Conservation (phyloP, 2,888 invertebrate genomes). For the Patella ulyssiponensis region DNA sequence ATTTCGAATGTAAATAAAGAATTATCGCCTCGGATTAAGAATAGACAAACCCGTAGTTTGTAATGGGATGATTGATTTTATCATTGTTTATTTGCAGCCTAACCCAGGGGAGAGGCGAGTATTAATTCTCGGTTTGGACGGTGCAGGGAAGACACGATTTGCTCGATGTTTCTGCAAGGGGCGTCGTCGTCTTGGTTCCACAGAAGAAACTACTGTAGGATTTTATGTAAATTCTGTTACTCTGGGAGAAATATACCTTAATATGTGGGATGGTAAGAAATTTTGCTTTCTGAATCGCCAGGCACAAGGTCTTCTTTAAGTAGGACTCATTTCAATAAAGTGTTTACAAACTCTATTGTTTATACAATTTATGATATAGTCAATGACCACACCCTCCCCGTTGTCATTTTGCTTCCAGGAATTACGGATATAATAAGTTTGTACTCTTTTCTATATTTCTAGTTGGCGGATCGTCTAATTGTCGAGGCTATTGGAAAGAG, state of each 20-base stretch:
- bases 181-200: slow-evolving; percentile 6
- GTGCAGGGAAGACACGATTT: slow-evolving; percentile 27
- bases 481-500: slow-evolving; percentile 24
- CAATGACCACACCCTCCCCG: background rate
- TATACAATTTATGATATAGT: too few species aligned
- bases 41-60: too few species aligned
- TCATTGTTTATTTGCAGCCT: background rate
- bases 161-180: slow-evolving; percentile 23
- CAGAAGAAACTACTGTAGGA: slow-evolving; percentile 26
- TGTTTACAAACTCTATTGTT: too few species aligned
- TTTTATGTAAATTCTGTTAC: slow-evolving; percentile 27
- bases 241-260: slow-evolving; percentile 19
- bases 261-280: slow-evolving; percentile 30
- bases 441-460: background rate
- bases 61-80: too few species aligned
- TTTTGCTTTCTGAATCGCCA: too few species aligned
- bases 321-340: too few species aligned
- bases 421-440: background rate
- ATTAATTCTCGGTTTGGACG: slow-evolving; percentile 26
- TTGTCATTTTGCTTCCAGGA: background rate
- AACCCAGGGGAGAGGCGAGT: slow-evolving; percentile 16
- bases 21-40: too few species aligned
- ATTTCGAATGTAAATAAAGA: too few species aligned
- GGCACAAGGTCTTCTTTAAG: too few species aligned
- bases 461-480: slow-evolving; percentile 21